phyloP scores from a whole-genome alignment of 2,797 vertebrate species.

The Leuciscus waleckii region DNA sequence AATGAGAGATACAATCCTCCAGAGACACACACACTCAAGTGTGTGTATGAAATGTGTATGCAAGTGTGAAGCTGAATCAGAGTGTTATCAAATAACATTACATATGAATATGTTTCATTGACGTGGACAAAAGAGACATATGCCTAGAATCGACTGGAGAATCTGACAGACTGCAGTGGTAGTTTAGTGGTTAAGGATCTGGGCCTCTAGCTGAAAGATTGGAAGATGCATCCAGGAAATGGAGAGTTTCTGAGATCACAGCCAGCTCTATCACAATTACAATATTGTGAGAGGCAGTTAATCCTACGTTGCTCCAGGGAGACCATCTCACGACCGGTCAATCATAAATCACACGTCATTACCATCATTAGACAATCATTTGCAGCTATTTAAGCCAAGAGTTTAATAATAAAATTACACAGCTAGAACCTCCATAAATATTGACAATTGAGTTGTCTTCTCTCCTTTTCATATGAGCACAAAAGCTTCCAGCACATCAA shows the following conservation, averaged over 20 bases:
- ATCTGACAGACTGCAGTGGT: slow-evolving; percentile 2
- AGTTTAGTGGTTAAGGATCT: slow-evolving; percentile 31
- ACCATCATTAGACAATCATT: slow-evolving; percentile 32
- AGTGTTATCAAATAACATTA: not conserved
- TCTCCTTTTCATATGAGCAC: not conserved
- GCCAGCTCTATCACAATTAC: slow-evolving; percentile 43
- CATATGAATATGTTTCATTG: not conserved
- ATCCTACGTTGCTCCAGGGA: slow-evolving; percentile 38
- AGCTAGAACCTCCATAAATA: too few relatives aligned
- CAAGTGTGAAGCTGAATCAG: not conserved
- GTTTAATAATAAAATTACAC: slow-evolving; percentile 17
- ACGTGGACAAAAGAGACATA: not conserved
- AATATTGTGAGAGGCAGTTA: slow-evolving; percentile 41
- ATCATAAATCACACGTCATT: slow-evolving; percentile 36
- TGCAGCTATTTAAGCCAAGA: slow-evolving; percentile 34
- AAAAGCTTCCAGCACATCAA: not conserved
- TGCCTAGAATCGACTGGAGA: not conserved
- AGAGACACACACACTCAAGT: slow-evolving; percentile 7
- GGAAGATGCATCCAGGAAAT: slow-evolving; percentile 46
- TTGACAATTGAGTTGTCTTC: too few relatives aligned
- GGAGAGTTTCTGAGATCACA: slow-evolving; percentile 39
- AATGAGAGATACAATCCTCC: slow-evolving; percentile 13
- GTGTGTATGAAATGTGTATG: not conserved
- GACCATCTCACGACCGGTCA: slow-evolving; percentile 8
- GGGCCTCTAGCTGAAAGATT: slow-evolving; percentile 17